phyloP scores from a whole-genome alignment of 1,140 invertebrate genomes.

The Temnothorax nylanderi region DNA sequence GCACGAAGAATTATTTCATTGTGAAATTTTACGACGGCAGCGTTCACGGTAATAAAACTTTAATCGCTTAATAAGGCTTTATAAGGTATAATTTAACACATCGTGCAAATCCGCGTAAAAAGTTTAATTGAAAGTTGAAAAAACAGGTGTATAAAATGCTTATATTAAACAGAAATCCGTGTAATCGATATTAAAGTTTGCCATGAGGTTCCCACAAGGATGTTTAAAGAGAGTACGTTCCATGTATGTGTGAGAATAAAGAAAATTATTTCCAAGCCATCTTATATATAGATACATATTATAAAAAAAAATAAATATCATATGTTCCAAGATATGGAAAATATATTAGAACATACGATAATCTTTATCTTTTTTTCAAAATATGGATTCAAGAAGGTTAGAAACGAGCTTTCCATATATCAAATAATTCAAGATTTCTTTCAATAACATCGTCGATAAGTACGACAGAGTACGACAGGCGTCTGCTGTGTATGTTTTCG shows the following conservation, averaged over 20 bases:
- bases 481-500: constrained; percentile 34
- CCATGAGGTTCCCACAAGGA: background rate
- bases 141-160: background rate
- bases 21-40: background rate
- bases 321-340: background rate
- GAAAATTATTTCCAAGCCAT: background rate
- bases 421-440: background rate
- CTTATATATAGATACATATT: constrained; percentile 9
- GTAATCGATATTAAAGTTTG: background rate
- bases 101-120: background rate
- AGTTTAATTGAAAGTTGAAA: background rate
- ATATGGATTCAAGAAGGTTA: background rate
- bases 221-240: background rate
- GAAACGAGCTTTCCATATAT: background rate
- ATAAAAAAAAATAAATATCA: background rate
- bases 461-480: constrained; percentile 38
- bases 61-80: background rate
- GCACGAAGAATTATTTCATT: background rate
- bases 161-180: background rate
- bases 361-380: background rate
- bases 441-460: background rate
- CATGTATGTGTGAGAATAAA: background rate
- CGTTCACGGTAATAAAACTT: background rate
- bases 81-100: background rate
- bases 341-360: background rate